Conservation (phyloP, 2,113 vertebrate genomes). For the Barbus barbus region DNA sequence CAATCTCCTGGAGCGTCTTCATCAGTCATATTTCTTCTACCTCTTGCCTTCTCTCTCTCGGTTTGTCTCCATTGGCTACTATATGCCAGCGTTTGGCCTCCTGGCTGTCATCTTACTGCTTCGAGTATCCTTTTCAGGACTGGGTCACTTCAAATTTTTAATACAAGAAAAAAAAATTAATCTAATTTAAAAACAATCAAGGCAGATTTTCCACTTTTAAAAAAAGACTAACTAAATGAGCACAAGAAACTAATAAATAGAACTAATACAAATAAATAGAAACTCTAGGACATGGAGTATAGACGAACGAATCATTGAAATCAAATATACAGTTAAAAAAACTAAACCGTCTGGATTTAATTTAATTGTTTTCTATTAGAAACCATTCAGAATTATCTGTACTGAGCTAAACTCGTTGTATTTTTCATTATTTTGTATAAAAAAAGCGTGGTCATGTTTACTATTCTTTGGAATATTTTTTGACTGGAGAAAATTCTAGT, state of each 20-base stretch:
- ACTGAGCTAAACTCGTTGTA: too few relatives aligned
- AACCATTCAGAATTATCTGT: neutral
- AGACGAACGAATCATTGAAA: too few relatives aligned
- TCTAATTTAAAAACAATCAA: neutral
- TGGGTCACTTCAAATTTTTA: neutral
- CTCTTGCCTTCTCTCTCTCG: conserved; percentile 86
- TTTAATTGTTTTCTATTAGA: too few relatives aligned
- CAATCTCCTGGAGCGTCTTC: conserved; percentile 90
- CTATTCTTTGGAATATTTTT: too few relatives aligned
- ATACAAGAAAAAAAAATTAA: too few relatives aligned
- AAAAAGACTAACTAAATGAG: neutral
- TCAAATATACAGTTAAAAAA: neutral
- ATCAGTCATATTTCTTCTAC: conserved; percentile 96
- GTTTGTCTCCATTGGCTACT: conserved; percentile 91
- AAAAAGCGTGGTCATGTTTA: neutral
- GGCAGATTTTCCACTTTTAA: neutral
- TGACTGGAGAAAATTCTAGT: too few relatives aligned
- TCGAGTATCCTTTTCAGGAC: conserved; percentile 81
- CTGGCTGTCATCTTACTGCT: conserved; percentile 83
- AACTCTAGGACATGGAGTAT: too few relatives aligned
- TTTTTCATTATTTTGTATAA: too few relatives aligned
- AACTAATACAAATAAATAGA: too few relatives aligned
- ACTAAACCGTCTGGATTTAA: neutral
- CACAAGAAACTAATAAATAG: neutral
- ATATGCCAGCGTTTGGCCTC: conserved; percentile 88